Percentiles rank a stretch among this genome's conserved stretches.
These are phyloP conservation scores for Holotrichia oblita DNA, from an alignment of 1,140 invertebrate genomes.

Conservation along the genomic window DNA sequence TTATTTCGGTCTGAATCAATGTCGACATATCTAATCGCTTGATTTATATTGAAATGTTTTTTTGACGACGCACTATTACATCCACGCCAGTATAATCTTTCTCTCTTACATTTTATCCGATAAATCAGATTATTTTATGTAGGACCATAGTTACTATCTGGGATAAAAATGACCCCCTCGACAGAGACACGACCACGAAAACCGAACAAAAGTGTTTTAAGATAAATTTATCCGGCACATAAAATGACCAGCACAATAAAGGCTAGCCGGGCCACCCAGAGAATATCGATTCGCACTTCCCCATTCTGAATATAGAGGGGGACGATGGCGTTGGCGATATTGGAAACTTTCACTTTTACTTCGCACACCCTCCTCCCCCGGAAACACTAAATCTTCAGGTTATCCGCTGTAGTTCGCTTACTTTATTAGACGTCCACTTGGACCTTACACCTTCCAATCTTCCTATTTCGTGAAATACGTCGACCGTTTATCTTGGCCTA, in stretches of 20 bases:
- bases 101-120: constrained; percentile 16
- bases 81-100: not conserved
- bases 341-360: constrained; percentile 28
- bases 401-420: constrained; percentile 30
- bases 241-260: constrained; percentile 35
- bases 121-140: constrained; percentile 32
- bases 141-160: constrained; percentile 1
- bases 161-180: constrained; percentile 14
- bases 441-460: constrained; percentile 23
- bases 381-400: constrained; percentile 30
- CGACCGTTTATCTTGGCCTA: not conserved
- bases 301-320: not conserved
- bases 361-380: not conserved
- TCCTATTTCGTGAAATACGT: constrained; percentile 24
- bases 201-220: constrained; percentile 26
- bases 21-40: no score
- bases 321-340: constrained; percentile 5
- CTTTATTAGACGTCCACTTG: constrained; percentile 36
- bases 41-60: no score
- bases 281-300: constrained; percentile 18
- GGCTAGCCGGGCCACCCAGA: not conserved
- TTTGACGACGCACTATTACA: no score
- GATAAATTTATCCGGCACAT: constrained; percentile 33
- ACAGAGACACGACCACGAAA: not conserved
- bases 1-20: no score